These are phyloP conservation scores for Agrenia bidenticulata DNA, from an alignment of 2,888 invertebrate species.

Conservation along the genomic window DNA sequence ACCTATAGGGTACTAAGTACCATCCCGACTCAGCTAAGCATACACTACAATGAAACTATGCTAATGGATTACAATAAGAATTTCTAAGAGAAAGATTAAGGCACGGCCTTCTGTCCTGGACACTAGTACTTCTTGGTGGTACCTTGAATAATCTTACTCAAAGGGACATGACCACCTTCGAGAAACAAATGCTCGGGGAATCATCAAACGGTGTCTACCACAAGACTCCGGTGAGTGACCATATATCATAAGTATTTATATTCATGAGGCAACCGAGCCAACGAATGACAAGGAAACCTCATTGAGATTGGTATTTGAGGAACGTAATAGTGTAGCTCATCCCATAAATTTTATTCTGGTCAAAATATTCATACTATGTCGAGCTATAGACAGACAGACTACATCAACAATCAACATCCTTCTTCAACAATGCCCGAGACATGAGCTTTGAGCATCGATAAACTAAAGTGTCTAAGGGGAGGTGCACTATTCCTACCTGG, in stretches of 20 bases:
- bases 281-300: constrained; percentile 11
- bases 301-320: constrained; percentile 10
- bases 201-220: constrained; percentile 14
- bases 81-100: too few species aligned
- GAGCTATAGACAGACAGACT: too few species aligned
- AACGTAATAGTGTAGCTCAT: background rate
- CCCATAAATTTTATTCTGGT: constrained; percentile 9
- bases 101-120: too few species aligned
- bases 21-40: too few species aligned
- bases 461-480: background rate
- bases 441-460: background rate
- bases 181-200: constrained; percentile 17
- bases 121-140: too few species aligned
- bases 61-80: too few species aligned
- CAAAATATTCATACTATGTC: constrained; percentile 7
- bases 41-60: too few species aligned
- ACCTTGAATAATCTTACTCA: background rate
- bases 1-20: too few species aligned
- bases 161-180: constrained; percentile 20
- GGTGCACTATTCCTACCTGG: background rate
- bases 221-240: constrained; percentile 1
- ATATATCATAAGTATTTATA: constrained; percentile 10
- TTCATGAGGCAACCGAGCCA: constrained; percentile 1
- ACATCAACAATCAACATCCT: too few species aligned
- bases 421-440: background rate